A percentile compares a stretch with the other conserved stretches of the same genome.
Conservation (phyloP, 2,113 vertebrate species). For the Macrotis lagotis region DNA sequence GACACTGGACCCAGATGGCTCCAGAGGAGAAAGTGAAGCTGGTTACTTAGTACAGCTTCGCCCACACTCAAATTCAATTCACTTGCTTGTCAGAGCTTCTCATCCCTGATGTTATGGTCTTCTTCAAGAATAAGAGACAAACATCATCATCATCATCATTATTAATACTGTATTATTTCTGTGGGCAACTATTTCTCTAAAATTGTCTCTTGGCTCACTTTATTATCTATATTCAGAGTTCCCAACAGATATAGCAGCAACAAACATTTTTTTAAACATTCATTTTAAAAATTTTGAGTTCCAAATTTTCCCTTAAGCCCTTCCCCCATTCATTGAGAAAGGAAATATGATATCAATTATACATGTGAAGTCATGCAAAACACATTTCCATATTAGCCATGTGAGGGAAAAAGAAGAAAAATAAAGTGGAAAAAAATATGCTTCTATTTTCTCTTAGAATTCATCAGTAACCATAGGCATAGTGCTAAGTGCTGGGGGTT, state of each 20-base stretch:
- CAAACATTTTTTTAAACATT: background rate
- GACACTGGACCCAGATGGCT: too few species aligned
- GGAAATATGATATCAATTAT: background rate
- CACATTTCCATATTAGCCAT: background rate
- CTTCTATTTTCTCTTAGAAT: background rate
- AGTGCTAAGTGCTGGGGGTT: background rate
- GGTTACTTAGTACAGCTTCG: too few species aligned
- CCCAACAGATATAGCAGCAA: background rate
- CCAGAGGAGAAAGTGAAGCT: too few species aligned
- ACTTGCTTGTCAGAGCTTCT: too few species aligned
- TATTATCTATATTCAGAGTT: background rate
- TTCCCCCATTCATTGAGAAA: background rate
- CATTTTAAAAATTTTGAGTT: background rate
- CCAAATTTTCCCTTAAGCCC: background rate
- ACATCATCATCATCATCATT: too few species aligned
- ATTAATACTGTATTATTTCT: background rate
- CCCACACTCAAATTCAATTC: too few species aligned
- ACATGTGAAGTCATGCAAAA: background rate
- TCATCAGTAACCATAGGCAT: background rate
- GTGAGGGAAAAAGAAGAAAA: background rate
- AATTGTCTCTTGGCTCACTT: background rate
- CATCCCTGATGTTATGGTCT: too few species aligned
- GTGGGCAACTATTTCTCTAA: background rate
- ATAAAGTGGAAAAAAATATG: background rate
- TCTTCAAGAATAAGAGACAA: too few species aligned